A percentile compares a stretch with the other conserved stretches of the same genome.
phyloP scores from a whole-genome alignment of 2,888 invertebrate species.

The Sarcophaga variegata region DNA sequence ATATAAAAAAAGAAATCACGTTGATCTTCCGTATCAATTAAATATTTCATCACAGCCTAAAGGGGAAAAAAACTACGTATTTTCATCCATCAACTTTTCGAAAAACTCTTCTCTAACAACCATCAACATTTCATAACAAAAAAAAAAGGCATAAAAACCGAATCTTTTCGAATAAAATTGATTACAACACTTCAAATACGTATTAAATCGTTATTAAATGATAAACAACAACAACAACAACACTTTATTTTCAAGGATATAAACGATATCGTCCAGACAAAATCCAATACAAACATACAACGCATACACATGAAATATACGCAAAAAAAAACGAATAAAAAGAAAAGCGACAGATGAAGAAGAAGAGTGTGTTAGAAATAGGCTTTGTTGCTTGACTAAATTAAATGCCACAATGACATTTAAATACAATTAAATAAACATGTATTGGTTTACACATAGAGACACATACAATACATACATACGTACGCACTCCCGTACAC shows the following conservation, averaged over 20 bases:
- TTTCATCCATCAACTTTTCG: no score
- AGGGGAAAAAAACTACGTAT: no score
- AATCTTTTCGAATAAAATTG: neutral
- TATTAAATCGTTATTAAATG: neutral
- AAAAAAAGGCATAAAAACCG: no score
- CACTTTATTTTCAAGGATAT: neutral
- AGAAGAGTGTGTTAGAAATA: neutral
- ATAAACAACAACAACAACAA: neutral
- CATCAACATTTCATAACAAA: no score
- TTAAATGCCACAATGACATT: slow-evolving; percentile 38
- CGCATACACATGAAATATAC: neutral
- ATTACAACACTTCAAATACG: neutral
- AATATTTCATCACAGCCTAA: neutral
- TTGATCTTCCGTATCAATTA: neutral
- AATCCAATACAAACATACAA: neutral
- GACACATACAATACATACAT: neutral
- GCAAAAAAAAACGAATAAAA: neutral
- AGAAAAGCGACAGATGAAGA: no score
- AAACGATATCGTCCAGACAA: neutral
- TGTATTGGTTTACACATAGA: neutral
- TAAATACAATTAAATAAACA: slow-evolving; percentile 25
- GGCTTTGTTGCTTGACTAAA: slow-evolving; percentile 30
- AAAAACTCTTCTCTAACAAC: no score
- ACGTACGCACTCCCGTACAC: no score
- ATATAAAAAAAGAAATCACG: neutral